These are phyloP conservation scores for Paguma larvata DNA, from an alignment of 2,797 vertebrate genomes.

Conservation along the genomic window DNA sequence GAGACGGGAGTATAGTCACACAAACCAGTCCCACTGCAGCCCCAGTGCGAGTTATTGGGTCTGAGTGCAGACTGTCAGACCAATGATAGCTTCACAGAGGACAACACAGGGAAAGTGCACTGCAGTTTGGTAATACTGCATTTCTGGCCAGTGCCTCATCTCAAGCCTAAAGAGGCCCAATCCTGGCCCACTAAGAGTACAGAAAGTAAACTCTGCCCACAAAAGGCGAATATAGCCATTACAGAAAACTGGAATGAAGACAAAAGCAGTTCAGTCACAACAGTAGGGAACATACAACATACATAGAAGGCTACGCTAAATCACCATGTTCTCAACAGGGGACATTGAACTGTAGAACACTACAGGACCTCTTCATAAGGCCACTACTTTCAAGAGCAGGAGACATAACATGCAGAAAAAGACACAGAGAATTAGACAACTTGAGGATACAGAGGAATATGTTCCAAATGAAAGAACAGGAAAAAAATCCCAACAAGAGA, in stretches of 20 bases:
- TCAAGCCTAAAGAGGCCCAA: not conserved
- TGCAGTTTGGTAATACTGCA: not conserved
- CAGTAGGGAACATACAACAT: not conserved
- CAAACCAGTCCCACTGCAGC: not conserved
- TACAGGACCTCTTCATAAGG: not conserved
- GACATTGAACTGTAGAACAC: not conserved
- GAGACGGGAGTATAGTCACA: not conserved
- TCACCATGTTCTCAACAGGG: not conserved
- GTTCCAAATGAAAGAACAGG: not conserved
- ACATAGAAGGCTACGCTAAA: not conserved
- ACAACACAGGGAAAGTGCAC: not conserved
- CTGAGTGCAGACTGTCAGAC: not conserved
- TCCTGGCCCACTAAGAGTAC: not conserved
- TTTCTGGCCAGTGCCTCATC: not conserved
- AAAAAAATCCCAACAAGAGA: not conserved
- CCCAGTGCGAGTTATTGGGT: not conserved
- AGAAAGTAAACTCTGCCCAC: not conserved
- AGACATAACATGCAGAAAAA: not conserved
- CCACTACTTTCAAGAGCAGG: not conserved
- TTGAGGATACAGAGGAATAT: not conserved
- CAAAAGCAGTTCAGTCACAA: not conserved
- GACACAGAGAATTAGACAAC: not conserved
- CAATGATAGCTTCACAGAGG: not conserved
- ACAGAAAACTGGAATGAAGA: not conserved
- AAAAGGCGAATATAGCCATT: not conserved